phyloP scores from a whole-genome alignment of 1,140 invertebrate species.

The Plectrocnemia conspersa region DNA sequence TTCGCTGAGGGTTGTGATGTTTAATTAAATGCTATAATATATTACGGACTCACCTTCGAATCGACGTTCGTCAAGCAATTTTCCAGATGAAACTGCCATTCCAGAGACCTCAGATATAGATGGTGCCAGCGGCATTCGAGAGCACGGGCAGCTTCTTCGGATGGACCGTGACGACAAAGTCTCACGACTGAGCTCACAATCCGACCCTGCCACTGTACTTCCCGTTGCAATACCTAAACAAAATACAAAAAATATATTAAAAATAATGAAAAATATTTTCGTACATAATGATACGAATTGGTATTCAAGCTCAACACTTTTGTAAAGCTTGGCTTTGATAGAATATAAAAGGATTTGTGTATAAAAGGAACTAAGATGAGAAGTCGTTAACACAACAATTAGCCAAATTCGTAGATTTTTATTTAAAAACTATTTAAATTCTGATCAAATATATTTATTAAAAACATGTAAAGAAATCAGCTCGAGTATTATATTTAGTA shows the following conservation, averaged over 20 bases:
- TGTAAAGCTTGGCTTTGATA: too few relatives aligned
- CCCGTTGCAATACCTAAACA: constrained; percentile 71
- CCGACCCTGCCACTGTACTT: constrained; percentile 79
- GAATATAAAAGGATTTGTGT: too few relatives aligned
- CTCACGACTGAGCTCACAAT: constrained; percentile 74
- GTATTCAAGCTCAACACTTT: too few relatives aligned
- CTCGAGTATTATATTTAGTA: too few relatives aligned
- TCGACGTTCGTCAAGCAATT: constrained; percentile 47
- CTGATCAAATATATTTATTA: too few relatives aligned
- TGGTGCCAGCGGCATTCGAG: constrained; percentile 83
- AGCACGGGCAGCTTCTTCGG: constrained; percentile 49
- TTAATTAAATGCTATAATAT: neutral
- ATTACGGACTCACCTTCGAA: constrained; percentile 40
- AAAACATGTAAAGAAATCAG: too few relatives aligned
- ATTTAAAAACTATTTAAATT: too few relatives aligned
- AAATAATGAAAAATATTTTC: neutral
- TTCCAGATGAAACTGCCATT: constrained; percentile 73
- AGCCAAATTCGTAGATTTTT: too few relatives aligned
- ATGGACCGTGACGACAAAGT: constrained; percentile 51
- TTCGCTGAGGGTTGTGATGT: too few relatives aligned
- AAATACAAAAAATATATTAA: constrained; percentile 27
- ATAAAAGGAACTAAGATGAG: too few relatives aligned
- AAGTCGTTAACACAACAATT: too few relatives aligned
- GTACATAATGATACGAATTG: too few relatives aligned
- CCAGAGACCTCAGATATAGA: constrained; percentile 78